Evolutionary conservation across 1,140 invertebrate genomes (phyloP).

Genomic region (Limonius californicus): DNA sequence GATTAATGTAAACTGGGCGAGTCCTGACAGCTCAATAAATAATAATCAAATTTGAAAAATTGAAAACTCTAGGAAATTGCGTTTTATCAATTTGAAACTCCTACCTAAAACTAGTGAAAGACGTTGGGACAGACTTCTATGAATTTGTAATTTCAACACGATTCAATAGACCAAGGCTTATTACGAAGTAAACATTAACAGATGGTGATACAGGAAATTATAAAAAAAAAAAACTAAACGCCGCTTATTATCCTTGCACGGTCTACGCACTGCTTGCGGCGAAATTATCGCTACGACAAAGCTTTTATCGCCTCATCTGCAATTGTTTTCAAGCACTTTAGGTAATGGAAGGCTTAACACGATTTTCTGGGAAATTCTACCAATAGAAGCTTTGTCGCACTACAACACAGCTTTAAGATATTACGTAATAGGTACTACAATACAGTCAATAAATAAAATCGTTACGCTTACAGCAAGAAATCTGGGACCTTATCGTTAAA

Average conservation of each 20-base stretch:
- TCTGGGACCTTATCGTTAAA: neutral
- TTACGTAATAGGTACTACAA: neutral
- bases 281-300: neutral
- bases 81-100: conserved; percentile 19
- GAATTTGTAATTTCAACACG: neutral
- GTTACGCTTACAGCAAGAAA: conserved; percentile 12
- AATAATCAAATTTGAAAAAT: neutral
- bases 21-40: neutral
- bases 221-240: neutral
- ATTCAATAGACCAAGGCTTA: neutral
- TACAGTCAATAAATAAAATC: neutral
- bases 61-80: neutral
- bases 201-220: neutral
- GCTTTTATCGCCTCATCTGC: neutral
- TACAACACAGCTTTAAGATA: neutral
- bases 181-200: neutral
- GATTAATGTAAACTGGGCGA: neutral
- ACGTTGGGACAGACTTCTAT: conserved; percentile 26
- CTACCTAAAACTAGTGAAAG: conserved; percentile 41
- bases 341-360: neutral
- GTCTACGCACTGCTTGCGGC: neutral
- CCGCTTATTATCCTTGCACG: neutral
- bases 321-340: neutral
- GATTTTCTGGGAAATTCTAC: neutral
- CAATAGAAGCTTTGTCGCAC: neutral